Evolutionary conservation across 2,113 vertebrate species (phyloP).

Genomic region (Phalacrocorax aristotelis): DNA sequence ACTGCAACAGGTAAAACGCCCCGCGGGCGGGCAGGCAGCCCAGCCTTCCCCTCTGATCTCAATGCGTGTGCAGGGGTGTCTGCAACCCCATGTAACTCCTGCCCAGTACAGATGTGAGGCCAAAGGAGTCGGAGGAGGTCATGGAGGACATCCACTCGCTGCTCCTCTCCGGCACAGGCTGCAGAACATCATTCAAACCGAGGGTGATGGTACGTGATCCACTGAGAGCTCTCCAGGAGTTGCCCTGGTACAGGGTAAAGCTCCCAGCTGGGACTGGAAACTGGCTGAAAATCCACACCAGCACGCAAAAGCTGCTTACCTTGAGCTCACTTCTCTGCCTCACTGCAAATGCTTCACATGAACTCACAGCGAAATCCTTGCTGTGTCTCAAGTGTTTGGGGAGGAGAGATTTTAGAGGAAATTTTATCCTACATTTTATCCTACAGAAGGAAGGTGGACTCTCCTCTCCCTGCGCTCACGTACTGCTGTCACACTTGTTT

Average conservation of each 20-base stretch:
- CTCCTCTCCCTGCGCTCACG: background rate
- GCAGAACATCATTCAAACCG: rapidly evolving
- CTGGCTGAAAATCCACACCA: background rate
- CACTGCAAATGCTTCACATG: rapidly evolving
- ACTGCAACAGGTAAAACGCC: background rate
- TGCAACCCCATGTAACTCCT: background rate
- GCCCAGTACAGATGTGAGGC: rapidly evolving
- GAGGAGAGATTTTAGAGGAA: background rate
- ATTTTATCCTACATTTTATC: no score
- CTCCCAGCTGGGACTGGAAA: background rate
- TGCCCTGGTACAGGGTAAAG: background rate
- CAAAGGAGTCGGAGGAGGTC: background rate
- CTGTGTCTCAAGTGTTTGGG: rapidly evolving
- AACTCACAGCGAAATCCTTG: background rate
- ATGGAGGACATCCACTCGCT: background rate
- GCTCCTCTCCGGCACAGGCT: background rate
- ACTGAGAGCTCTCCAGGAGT: background rate
- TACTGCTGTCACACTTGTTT: no score
- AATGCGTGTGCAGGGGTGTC: rapidly evolving
- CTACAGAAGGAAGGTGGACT: background rate
- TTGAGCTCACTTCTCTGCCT: background rate
- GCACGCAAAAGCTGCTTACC: background rate
- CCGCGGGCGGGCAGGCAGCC: background rate
- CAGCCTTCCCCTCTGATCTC: background rate
- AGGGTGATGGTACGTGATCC: rapidly evolving